Percentiles rank a stretch among this genome's conserved stretches.
Conservation (phyloP, 2,797 vertebrate species). For the Channallabes apus region DNA sequence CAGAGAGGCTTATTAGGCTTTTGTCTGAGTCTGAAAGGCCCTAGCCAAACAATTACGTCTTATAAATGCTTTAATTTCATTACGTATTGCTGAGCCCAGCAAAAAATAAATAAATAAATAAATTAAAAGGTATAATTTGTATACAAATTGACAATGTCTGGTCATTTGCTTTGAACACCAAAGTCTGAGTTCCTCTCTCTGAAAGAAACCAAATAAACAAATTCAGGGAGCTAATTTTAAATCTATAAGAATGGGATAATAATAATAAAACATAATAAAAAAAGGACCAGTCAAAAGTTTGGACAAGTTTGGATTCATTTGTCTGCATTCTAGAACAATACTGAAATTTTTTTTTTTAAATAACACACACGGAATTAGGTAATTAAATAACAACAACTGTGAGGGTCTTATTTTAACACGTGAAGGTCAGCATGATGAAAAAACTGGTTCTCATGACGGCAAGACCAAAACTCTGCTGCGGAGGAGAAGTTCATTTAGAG, state of each 20-base stretch:
- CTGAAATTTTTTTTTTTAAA: no score
- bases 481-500: no score
- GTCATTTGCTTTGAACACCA: conserved; percentile 1
- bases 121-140: conserved; percentile 22
- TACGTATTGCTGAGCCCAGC: conserved; percentile 60
- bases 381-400: no score
- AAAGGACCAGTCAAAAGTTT: no score
- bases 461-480: no score
- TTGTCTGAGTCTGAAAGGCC: conserved; percentile 64
- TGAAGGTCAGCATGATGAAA: no score
- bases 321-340: no score
- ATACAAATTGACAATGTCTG: conserved; percentile 42
- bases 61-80: conserved; percentile 59
- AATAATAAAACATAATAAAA: no score
- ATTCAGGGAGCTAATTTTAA: not conserved
- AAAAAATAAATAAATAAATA: conserved; percentile 45
- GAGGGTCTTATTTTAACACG: no score
- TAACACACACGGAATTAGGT: no score
- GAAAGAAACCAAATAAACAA: not conserved
- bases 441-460: no score
- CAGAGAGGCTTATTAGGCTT: conserved; percentile 59
- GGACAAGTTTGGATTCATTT: no score
- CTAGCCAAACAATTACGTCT: conserved; percentile 61
- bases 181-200: conserved; percentile 16
- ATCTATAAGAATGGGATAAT: not conserved